A percentile compares a stretch with the other conserved stretches of the same genome.
Evolutionary conservation across 2,888 invertebrate species (phyloP).

Genomic region (Lasius fuliginosus): DNA sequence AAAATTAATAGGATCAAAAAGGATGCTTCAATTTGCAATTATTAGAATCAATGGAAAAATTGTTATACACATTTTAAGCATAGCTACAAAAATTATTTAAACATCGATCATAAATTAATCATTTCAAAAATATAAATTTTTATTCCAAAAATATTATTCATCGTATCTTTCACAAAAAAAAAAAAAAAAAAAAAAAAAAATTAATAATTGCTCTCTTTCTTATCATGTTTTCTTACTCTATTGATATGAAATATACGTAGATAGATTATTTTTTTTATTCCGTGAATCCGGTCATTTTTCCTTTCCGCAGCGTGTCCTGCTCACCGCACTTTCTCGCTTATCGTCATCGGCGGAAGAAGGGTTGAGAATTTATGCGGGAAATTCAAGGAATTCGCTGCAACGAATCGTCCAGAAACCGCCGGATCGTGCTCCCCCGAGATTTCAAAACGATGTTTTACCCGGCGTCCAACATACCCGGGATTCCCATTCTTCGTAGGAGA

Average conservation of each 20-base stretch:
- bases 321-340: constrained; percentile 11
- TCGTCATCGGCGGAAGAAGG: constrained; percentile 21
- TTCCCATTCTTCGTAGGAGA: constrained; percentile 43
- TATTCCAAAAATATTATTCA: not conserved
- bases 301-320: constrained; percentile 30
- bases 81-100: not conserved
- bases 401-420: constrained; percentile 58
- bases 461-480: constrained; percentile 53
- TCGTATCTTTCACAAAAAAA: not conserved
- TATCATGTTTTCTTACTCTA: constrained; percentile 2
- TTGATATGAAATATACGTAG: not conserved
- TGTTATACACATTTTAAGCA: not conserved
- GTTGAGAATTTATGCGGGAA: constrained; percentile 74
- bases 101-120: not conserved
- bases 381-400: constrained; percentile 73
- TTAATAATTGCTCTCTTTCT: not conserved
- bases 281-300: constrained; percentile 22
- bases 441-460: constrained; percentile 63
- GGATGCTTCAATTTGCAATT: not conserved
- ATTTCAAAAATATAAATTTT: not conserved
- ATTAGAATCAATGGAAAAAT: not conserved
- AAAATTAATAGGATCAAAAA: not conserved
- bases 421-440: constrained; percentile 58
- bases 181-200: not conserved
- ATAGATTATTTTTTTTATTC: not conserved